Evolutionary conservation across 2,113 vertebrate species (phyloP).

Genomic region (Herpetotheres cachinnans): DNA sequence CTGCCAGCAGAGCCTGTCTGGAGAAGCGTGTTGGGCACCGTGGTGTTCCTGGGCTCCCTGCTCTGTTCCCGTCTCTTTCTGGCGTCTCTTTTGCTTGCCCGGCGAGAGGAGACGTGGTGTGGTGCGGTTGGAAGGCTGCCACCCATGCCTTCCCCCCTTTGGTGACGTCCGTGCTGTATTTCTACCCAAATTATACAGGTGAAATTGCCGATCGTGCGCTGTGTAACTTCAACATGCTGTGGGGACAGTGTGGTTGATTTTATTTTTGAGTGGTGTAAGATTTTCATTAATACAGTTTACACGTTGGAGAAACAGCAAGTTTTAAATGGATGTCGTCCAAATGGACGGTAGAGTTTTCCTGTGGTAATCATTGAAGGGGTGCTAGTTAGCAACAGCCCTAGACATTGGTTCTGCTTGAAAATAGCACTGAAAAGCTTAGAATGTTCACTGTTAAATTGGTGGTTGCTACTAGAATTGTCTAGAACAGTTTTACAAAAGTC

Average conservation of each 20-base stretch:
- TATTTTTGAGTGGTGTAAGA: not conserved
- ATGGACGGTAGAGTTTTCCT: not conserved
- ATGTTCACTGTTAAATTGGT: not conserved
- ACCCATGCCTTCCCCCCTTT: not conserved
- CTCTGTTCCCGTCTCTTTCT: not conserved
- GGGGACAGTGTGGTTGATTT: not conserved
- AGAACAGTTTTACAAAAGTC: not conserved
- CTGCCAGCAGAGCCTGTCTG: not conserved
- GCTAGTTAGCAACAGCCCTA: not conserved
- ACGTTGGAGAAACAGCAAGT: not conserved
- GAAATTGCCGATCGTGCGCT: too few species aligned
- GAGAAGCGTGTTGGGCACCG: fast-evolving
- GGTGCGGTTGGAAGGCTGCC: not conserved
- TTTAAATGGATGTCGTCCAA: not conserved
- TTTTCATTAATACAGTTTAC: not conserved
- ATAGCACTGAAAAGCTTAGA: not conserved
- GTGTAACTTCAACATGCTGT: too few species aligned
- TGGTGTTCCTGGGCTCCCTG: not conserved
- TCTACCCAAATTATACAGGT: not conserved
- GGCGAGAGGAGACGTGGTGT: not conserved
- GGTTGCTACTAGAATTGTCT: not conserved
- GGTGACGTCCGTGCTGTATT: not conserved
- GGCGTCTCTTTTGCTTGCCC: not conserved
- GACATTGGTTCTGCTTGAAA: not conserved
- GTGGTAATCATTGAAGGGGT: too few species aligned